Percentiles rank a stretch among this genome's conserved stretches.
These are phyloP conservation scores for Seira musarum DNA, from an alignment of 2,888 invertebrate genomes.

Conservation along the genomic window DNA sequence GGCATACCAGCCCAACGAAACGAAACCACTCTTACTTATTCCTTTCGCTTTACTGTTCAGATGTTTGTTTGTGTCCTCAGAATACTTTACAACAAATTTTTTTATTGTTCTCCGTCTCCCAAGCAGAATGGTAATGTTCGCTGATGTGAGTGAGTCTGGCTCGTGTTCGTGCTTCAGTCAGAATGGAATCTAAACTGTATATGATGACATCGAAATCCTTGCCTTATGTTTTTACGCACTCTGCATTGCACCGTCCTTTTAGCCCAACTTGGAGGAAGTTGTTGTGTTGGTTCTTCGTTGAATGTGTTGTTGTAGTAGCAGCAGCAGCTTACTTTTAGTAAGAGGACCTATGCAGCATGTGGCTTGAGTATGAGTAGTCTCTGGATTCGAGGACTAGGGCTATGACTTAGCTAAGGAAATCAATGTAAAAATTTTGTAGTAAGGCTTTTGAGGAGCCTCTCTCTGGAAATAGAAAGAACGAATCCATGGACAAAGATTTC, in stretches of 20 bases:
- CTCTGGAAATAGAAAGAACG: background rate
- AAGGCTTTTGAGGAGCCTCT: background rate
- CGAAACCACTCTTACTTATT: slow-evolving; percentile 30
- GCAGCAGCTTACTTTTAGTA: too few relatives aligned
- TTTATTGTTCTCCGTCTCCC: slow-evolving; percentile 10
- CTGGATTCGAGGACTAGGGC: too few relatives aligned
- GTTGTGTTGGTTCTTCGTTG: too few relatives aligned
- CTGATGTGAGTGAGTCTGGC: slow-evolving; percentile 16
- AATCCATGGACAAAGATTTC: background rate
- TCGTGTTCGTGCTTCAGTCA: slow-evolving; percentile 45
- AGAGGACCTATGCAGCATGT: slow-evolving; percentile 2
- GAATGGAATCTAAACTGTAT: slow-evolving; percentile 46
- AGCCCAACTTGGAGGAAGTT: background rate
- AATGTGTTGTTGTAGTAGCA: background rate
- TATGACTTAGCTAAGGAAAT: background rate
- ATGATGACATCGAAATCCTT: slow-evolving; percentile 47
- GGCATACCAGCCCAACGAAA: slow-evolving; percentile 7
- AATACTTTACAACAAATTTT: slow-evolving; percentile 6
- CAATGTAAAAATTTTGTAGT: background rate
- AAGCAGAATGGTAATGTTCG: background rate
- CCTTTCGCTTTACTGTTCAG: slow-evolving; percentile 16
- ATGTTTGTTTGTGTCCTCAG: slow-evolving; percentile 22
- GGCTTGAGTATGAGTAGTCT: background rate
- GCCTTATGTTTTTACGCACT: slow-evolving; percentile 46
- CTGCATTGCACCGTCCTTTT: slow-evolving; percentile 13